These are phyloP conservation scores for Seriola aureovittata DNA, from an alignment of 2,113 vertebrate genomes.

Conservation along the genomic window DNA sequence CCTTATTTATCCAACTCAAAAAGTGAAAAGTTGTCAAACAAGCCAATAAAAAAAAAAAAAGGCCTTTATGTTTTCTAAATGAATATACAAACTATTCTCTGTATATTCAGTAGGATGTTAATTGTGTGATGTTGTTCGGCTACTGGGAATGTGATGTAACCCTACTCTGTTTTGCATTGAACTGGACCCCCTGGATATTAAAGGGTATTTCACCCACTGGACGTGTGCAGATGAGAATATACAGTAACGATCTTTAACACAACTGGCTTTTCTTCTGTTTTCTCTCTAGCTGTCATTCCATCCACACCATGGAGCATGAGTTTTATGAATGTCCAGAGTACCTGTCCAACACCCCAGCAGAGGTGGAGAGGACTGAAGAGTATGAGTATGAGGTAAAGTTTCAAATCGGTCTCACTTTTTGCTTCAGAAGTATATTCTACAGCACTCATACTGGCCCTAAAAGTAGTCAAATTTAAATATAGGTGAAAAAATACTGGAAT, in stretches of 20 bases:
- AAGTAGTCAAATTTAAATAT: background rate
- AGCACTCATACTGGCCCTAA: background rate
- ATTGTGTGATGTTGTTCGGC: too few relatives aligned
- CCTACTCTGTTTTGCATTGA: background rate
- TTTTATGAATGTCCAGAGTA: constrained; percentile 95
- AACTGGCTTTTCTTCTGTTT: constrained; percentile 39
- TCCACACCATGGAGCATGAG: constrained; percentile 93
- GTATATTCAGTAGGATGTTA: too few relatives aligned
- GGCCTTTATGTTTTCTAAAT: too few relatives aligned
- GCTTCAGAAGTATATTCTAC: too few relatives aligned
- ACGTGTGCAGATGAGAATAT: background rate
- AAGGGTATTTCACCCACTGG: background rate
- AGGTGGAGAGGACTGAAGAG: constrained; percentile 91
- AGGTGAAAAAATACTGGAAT: too few relatives aligned
- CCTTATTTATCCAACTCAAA: background rate
- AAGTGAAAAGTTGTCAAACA: too few relatives aligned
- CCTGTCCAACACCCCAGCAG: constrained; percentile 88
- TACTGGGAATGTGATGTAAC: background rate
- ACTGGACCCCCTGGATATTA: background rate
- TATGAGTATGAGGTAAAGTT: constrained; percentile 94
- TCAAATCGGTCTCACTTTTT: background rate
- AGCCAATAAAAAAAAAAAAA: background rate
- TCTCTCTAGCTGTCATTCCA: constrained; percentile 91
- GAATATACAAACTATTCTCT: too few relatives aligned
- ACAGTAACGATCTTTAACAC: background rate